These are phyloP conservation scores for Drosophila arizonae DNA, from an alignment of 1,140 invertebrate species.

Conservation along the genomic window DNA sequence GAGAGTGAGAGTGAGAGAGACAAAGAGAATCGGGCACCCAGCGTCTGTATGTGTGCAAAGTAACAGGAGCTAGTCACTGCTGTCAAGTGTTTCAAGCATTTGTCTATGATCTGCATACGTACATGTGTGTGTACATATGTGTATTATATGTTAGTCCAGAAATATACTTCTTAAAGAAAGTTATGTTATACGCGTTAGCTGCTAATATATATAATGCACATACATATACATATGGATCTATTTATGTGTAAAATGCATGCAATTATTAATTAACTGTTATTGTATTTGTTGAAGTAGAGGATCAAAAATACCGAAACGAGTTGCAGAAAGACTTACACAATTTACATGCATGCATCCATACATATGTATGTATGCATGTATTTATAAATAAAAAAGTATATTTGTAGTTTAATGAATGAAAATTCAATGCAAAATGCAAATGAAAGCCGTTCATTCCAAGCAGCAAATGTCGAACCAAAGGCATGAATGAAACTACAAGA, in stretches of 20 bases:
- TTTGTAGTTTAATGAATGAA: conserved; percentile 13
- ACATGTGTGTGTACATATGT: background rate
- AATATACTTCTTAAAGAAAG: background rate
- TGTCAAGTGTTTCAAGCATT: conserved; percentile 31
- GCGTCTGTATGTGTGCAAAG: conserved; percentile 41
- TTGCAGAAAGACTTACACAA: background rate
- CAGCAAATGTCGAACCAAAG: conserved; percentile 37
- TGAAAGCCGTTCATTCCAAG: conserved; percentile 44
- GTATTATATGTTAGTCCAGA: background rate
- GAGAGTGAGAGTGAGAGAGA: conserved; percentile 12
- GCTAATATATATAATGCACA: background rate
- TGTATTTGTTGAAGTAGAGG: too few relatives aligned
- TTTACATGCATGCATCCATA: background rate
- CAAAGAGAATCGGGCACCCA: conserved; percentile 38
- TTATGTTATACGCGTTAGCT: conserved; percentile 4
- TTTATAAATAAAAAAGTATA: background rate
- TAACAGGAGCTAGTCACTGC: conserved; percentile 32
- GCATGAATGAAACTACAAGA: conserved; percentile 74
- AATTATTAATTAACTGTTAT: too few relatives aligned
- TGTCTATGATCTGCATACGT: conserved; percentile 27
- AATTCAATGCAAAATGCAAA: conserved; percentile 17
- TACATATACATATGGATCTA: background rate
- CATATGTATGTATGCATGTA: background rate
- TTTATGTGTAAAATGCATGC: background rate
- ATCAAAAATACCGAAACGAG: background rate